Percentiles rank a stretch among this genome's conserved stretches.
Evolutionary conservation across 2,113 vertebrate genomes (phyloP).

Genomic region (Equus quagga): DNA sequence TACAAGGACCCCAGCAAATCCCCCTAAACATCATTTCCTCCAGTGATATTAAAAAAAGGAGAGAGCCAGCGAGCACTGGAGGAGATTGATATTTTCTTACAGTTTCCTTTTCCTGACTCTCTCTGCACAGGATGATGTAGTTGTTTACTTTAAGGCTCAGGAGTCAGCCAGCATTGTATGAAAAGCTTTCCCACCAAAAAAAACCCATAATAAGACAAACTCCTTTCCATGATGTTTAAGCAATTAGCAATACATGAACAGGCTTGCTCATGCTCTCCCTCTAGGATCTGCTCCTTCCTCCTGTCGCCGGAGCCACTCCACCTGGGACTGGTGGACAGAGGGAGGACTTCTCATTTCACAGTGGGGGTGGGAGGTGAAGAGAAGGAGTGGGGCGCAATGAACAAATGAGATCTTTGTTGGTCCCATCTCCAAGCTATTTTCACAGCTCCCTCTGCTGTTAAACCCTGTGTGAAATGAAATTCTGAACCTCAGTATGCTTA

Average conservation of each 20-base stretch:
- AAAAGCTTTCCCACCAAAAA: conserved; percentile 71
- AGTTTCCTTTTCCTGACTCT: conserved; percentile 83
- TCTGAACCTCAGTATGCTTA: background rate
- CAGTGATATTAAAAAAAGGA: background rate
- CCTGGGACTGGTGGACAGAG: rapidly evolving
- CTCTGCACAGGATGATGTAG: conserved; percentile 73
- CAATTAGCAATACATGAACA: conserved; percentile 18
- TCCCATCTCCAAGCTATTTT: background rate
- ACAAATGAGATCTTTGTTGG: background rate
- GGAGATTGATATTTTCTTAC: conserved; percentile 78
- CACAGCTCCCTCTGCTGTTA: background rate
- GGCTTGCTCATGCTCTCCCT: background rate
- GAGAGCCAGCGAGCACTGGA: conserved; percentile 50
- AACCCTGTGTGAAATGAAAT: background rate
- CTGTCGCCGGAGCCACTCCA: background rate
- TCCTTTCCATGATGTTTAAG: conserved; percentile 61
- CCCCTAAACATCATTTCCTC: conserved; percentile 67
- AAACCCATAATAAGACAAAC: background rate
- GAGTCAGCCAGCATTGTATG: conserved; percentile 74
- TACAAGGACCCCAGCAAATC: conserved; percentile 62
- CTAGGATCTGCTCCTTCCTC: background rate
- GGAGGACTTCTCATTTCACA: background rate
- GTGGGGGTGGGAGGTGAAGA: rapidly evolving
- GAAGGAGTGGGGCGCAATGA: no score
- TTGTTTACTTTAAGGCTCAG: conserved; percentile 82